Percentiles rank a stretch among this genome's conserved stretches.
phyloP scores from a whole-genome alignment of 2,888 invertebrate genomes.

The Cheilosia pagana region DNA sequence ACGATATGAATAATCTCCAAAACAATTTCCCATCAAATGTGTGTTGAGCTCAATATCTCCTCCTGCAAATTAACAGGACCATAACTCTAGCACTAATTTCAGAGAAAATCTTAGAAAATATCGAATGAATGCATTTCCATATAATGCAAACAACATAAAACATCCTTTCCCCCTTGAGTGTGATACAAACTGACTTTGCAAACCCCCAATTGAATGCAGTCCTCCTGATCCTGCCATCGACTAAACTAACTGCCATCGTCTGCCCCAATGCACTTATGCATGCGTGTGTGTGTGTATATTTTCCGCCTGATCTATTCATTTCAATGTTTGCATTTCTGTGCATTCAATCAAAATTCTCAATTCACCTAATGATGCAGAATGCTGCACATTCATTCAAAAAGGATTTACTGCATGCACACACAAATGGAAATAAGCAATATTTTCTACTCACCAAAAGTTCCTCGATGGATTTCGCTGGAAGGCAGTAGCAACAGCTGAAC shows the following conservation, averaged over 20 bases:
- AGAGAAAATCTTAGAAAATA: slow-evolving; percentile 59
- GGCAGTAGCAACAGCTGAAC: slow-evolving; percentile 68
- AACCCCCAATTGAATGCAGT: slow-evolving; percentile 35
- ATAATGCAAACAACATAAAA: neutral
- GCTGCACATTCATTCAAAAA: slow-evolving; percentile 59
- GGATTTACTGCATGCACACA: slow-evolving; percentile 28
- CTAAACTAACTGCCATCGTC: slow-evolving; percentile 33
- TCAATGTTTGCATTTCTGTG: slow-evolving; percentile 67
- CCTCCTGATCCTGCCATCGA: neutral
- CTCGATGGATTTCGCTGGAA: slow-evolving; percentile 50
- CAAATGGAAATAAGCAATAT: slow-evolving; percentile 2
- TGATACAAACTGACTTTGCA: slow-evolving; percentile 24
- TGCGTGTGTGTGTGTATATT: slow-evolving; percentile 29
- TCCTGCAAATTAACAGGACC: slow-evolving; percentile 43
- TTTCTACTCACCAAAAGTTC: slow-evolving; percentile 68
- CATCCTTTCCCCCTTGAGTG: slow-evolving; percentile 19
- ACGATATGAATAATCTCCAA: too few relatives aligned
- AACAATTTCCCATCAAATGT: slow-evolving; percentile 5
- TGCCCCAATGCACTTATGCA: neutral
- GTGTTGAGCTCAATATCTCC: neutral
- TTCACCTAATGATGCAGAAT: slow-evolving; percentile 73
- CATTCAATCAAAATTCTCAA: slow-evolving; percentile 72
- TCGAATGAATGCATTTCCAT: slow-evolving; percentile 21
- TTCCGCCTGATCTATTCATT: slow-evolving; percentile 70
- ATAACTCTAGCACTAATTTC: slow-evolving; percentile 49